Evolutionary conservation across 1,140 invertebrate genomes (phyloP).

Genomic region (Brachionus asplanchnoidis): DNA sequence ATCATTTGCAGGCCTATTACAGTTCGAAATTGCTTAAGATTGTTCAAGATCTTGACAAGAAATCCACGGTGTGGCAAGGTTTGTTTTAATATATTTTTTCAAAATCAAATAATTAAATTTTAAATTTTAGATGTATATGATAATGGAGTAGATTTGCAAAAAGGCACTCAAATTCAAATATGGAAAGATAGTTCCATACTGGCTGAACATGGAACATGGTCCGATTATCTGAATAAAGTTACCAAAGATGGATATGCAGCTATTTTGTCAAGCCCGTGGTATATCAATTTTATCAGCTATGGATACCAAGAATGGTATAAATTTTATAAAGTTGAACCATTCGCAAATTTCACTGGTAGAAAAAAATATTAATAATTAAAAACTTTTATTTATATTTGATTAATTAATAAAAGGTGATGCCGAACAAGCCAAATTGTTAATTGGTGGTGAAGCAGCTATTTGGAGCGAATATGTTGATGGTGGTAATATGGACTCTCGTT

Average conservation of each 20-base stretch:
- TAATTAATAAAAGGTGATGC: background rate
- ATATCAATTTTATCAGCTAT: slow-evolving; percentile 69
- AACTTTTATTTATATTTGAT: background rate
- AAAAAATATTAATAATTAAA: background rate
- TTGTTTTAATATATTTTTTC: background rate
- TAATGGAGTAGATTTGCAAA: slow-evolving; percentile 22
- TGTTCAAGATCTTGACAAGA: slow-evolving; percentile 1
- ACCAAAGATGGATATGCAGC: slow-evolving; percentile 63
- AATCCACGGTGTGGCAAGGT: slow-evolving; percentile 40
- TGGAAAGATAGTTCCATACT: slow-evolving; percentile 40
- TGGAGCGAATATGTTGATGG: slow-evolving; percentile 49
- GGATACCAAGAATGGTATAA: slow-evolving; percentile 52
- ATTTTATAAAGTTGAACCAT: slow-evolving; percentile 44
- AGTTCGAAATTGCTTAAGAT: slow-evolving; percentile 39
- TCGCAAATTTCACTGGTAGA: slow-evolving; percentile 49
- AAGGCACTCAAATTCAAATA: slow-evolving; percentile 42
- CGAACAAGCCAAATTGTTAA: slow-evolving; percentile 46
- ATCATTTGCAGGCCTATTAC: slow-evolving; percentile 60
- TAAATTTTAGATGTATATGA: slow-evolving; percentile 64
- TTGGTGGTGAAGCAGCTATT: slow-evolving; percentile 54
- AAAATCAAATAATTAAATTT: slow-evolving; percentile 57
- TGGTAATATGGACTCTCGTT: slow-evolving; percentile 44
- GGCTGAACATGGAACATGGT: slow-evolving; percentile 26
- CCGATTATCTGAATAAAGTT: slow-evolving; percentile 53
- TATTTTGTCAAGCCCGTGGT: slow-evolving; percentile 76